Evolutionary conservation across 2,113 vertebrate genomes (phyloP).

Genomic region (Chloropsis cyanopogon): DNA sequence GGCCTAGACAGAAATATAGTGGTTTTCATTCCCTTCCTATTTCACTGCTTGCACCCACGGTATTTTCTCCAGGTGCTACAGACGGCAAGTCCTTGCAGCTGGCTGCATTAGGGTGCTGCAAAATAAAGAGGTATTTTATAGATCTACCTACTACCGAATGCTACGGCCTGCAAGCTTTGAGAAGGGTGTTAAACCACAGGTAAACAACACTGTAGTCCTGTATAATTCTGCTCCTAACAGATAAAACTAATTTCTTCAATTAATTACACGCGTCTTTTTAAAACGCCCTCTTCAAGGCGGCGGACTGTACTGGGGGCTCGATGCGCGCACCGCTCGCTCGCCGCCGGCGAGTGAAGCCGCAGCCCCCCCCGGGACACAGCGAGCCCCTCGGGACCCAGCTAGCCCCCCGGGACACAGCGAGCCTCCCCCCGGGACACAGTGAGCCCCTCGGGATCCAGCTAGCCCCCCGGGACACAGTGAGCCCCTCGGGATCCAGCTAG

Average conservation of each 20-base stretch:
- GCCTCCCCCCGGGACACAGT: background rate
- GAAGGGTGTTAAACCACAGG: background rate
- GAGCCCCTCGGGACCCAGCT: background rate
- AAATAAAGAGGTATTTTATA: fast-evolving
- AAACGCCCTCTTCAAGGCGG: background rate
- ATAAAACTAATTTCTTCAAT: background rate
- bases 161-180: background rate
- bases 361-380: fast-evolving
- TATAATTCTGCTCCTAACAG: fast-evolving
- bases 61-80: background rate
- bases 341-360: no score
- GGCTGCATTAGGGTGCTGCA: fast-evolving
- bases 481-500: background rate
- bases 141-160: background rate
- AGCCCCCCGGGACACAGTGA: no score
- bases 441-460: no score
- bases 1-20: fast-evolving
- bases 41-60: background rate
- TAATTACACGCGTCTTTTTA: fast-evolving
- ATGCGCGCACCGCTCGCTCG: fast-evolving
- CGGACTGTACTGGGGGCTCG: fast-evolving
- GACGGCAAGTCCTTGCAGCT: fast-evolving
- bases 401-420: background rate
- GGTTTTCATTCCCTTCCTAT: background rate
- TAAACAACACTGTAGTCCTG: fast-evolving